Percentiles rank a stretch among this genome's conserved stretches.
Evolutionary conservation across 1,140 invertebrate species (phyloP).

Genomic region (Drosophila pandora): DNA sequence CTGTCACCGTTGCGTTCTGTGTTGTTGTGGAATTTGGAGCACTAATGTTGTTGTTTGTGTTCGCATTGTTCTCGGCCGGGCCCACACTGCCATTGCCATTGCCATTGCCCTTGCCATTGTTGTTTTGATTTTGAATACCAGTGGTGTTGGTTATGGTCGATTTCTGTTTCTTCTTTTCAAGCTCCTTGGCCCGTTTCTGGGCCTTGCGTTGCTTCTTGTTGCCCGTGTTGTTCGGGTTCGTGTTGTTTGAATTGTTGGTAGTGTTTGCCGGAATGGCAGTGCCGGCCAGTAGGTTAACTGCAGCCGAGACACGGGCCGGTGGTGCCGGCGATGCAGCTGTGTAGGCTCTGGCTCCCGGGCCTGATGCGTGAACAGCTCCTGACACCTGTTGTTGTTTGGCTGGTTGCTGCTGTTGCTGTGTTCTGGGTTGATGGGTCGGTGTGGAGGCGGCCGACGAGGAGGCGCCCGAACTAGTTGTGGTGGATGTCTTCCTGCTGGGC

Average conservation of each 20-base stretch:
- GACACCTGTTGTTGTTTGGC: constrained; percentile 8
- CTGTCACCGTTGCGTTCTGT: constrained; percentile 10
- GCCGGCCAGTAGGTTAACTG: constrained; percentile 33
- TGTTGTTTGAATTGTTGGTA: constrained; percentile 19
- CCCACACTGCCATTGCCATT: constrained; percentile 7
- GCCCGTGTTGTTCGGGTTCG: constrained; percentile 13
- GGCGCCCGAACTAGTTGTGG: constrained; percentile 41
- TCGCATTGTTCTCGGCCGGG: not conserved
- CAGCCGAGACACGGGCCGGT: constrained; percentile 14
- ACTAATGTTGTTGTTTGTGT: constrained; percentile 10
- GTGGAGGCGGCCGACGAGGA: constrained; percentile 69
- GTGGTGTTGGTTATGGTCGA: constrained; percentile 22
- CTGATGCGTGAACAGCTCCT: not conserved
- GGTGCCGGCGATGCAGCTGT: not conserved
- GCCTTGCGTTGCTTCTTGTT: constrained; percentile 54
- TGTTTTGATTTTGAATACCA: constrained; percentile 16
- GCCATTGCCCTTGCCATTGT: constrained; percentile 15
- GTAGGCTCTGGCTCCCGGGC: not conserved
- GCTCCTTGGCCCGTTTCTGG: constrained; percentile 60
- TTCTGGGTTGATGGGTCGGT: constrained; percentile 52
- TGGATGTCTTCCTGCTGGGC: constrained; percentile 31
- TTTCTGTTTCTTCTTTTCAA: constrained; percentile 68
- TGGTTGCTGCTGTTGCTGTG: constrained; percentile 26
- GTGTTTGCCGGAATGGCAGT: not conserved
- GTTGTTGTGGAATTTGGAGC: constrained; percentile 8